Evolutionary conservation across 1,140 invertebrate species (phyloP).

Genomic region (Conus ventricosus): DNA sequence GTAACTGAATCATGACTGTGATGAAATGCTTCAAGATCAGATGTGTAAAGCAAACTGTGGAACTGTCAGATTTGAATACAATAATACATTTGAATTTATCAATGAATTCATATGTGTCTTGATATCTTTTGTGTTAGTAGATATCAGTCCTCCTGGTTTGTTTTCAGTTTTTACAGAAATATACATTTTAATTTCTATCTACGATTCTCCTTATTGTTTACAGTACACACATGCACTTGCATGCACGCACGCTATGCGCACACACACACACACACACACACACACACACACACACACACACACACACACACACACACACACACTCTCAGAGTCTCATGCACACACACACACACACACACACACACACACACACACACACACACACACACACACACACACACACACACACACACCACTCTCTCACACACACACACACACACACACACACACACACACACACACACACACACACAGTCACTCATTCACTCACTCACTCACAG

Average conservation of each 20-base stretch:
- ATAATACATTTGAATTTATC: too few species aligned
- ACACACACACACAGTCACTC: neutral
- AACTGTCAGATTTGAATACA: too few species aligned
- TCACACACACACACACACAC: neutral
- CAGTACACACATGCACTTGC: too few species aligned
- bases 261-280: too few species aligned
- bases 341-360: neutral
- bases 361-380: conserved; percentile 11
- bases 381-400: conserved; percentile 15
- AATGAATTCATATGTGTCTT: neutral
- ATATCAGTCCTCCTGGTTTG: neutral
- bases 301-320: too few species aligned
- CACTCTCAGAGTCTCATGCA: neutral
- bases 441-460: too few species aligned
- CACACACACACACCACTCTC: conserved; percentile 7
- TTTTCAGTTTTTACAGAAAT: neutral
- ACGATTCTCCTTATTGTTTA: too few species aligned
- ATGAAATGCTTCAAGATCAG: too few species aligned
- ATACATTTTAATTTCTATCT: neutral
- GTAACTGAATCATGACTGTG: too few species aligned
- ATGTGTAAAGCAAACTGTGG: too few species aligned
- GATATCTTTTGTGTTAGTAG: neutral
- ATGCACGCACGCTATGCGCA: too few species aligned
- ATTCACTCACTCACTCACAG: neutral
- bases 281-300: too few species aligned